Evolutionary conservation across 2,888 invertebrate genomes (phyloP), one percentile per base, ranked within the genome.

Genomic region (Drosophila phalerata): DNA sequence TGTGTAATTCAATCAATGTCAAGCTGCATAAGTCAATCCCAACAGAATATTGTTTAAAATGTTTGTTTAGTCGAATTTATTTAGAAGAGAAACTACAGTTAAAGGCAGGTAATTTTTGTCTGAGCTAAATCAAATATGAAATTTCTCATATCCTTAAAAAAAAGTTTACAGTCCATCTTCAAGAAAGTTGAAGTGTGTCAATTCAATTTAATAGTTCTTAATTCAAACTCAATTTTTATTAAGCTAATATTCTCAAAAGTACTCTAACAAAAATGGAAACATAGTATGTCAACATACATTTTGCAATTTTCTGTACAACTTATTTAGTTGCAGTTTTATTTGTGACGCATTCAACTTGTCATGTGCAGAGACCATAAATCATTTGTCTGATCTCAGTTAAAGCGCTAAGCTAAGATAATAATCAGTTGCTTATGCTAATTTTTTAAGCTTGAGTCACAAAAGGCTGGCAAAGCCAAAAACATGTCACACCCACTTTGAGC

Each of bases 371-470:
- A 0, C 19, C 32, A 48, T 70, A 55, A 53, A 38, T 15, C 37
- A 66, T 45, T 47, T 34, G n/a, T 43, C 28, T 25, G 19, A 42
- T 57, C 45, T 15, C 8, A 13, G 37, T 19, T 19, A 19, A 37
- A 43, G 8, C 42, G 30, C 43, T 42, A 30, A 10, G 17, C 42
- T 9, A 45, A 52, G 81, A 81, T 86, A 78, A 45, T 25, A 76
- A 82, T 86, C 85, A 55, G 61, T 67, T 57, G 73, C 47, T 63
- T 87, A 83, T 83, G 83, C 73, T 73, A 87, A 87, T 87, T 77
- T 58, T 19, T 4, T 22, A 37, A 58, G 53, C 52, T 45, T 85
- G 79, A 85, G 68, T 81, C 79, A 79, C 63, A 67, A 49, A 45
- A 48, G 48, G 48, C 60, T 37, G 61, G 47, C 45, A 30, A 56